phyloP scores from a whole-genome alignment of 2,113 vertebrate species.

The Urocitellus parryii region DNA sequence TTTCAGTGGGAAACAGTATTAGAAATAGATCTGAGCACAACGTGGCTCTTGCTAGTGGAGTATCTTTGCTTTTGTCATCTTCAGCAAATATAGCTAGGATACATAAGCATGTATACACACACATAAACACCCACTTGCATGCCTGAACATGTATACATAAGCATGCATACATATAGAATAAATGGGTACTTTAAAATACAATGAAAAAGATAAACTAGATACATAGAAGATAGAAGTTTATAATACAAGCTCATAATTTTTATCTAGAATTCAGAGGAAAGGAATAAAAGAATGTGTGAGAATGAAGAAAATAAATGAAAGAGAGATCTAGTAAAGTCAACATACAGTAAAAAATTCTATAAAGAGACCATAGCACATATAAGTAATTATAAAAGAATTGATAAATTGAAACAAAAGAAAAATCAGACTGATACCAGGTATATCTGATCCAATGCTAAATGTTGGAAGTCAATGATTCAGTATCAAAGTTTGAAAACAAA shows the following conservation, averaged over 20 bases:
- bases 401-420: background rate
- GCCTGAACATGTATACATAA: background rate
- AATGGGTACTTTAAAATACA: slow-evolving; percentile 35
- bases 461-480: background rate
- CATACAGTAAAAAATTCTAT: slow-evolving; percentile 10
- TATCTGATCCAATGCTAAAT: background rate
- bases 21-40: background rate
- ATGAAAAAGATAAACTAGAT: background rate
- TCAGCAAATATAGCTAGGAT: background rate
- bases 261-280: background rate
- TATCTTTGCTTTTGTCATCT: slow-evolving; percentile 9
- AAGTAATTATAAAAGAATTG: background rate
- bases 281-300: background rate
- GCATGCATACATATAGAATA: background rate
- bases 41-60: background rate
- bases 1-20: background rate
- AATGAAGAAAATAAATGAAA: background rate
- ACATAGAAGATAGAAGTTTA: background rate
- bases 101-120: background rate
- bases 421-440: background rate
- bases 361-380: background rate
- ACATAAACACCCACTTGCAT: too few relatives aligned
- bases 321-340: background rate
- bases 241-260: background rate
- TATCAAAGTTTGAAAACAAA: background rate